phyloP scores from a whole-genome alignment of 2,888 invertebrate genomes.

The Salpingus planirostris region DNA sequence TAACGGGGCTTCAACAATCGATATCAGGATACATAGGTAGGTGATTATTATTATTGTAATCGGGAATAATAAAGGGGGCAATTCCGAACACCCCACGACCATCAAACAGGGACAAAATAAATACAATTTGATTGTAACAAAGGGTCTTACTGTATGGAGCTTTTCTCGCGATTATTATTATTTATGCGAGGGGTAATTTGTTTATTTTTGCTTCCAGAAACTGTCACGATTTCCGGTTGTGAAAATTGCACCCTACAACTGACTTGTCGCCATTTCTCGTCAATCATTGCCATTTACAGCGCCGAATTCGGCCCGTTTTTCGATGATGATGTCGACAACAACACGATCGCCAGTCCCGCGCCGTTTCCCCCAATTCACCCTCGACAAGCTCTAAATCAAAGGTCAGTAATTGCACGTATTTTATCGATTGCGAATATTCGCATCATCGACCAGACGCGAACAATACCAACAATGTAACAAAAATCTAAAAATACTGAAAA shows the following conservation, averaged over 20 bases:
- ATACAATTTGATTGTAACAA: too few species aligned
- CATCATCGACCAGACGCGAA: too few species aligned
- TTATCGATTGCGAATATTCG: too few species aligned
- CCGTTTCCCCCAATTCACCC: constrained; percentile 28
- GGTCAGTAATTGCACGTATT: constrained; percentile 29
- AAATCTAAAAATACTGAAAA: too few species aligned
- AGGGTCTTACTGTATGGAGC: too few species aligned
- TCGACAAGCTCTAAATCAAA: constrained; percentile 31
- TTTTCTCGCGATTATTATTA: too few species aligned
- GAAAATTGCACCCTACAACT: constrained; percentile 52
- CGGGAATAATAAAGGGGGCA: not conserved
- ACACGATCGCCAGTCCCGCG: constrained; percentile 13
- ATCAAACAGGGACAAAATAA: too few species aligned
- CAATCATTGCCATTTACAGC: constrained; percentile 55
- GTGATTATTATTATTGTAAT: constrained; percentile 2
- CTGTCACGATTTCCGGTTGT: constrained; percentile 55
- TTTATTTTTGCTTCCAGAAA: constrained; percentile 46
- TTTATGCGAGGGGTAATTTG: too few species aligned
- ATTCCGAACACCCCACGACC: too few species aligned
- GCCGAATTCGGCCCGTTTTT: constrained; percentile 48
- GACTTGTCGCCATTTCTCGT: constrained; percentile 54
- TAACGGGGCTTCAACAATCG: constrained; percentile 16
- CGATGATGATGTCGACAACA: constrained; percentile 20
- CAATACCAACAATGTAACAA: too few species aligned
- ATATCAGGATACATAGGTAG: constrained; percentile 24